Conservation (phyloP, 2,888 invertebrate species). For the Cynaeus angustus region DNA sequence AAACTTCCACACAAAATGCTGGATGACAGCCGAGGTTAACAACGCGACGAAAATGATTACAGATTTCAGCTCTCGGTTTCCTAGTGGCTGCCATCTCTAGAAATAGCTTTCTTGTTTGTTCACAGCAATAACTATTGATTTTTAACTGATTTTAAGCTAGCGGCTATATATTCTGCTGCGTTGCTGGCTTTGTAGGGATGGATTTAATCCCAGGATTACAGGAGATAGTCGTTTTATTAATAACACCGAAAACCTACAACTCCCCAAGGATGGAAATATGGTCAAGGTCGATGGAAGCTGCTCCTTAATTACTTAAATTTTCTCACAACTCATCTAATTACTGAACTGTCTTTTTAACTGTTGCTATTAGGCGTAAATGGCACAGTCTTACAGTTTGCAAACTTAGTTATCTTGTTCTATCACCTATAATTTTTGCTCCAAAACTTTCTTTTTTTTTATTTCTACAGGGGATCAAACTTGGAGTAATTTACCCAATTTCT, state of each 20-base stretch:
- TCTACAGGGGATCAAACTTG: constrained; percentile 5
- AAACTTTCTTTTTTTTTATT: not conserved
- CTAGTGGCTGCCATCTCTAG: constrained; percentile 28
- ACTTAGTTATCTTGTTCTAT: constrained; percentile 4
- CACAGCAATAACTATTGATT: constrained; percentile 39
- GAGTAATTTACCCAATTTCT: not conserved
- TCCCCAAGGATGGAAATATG: not conserved
- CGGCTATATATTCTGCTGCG: constrained; percentile 21
- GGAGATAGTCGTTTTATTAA: constrained; percentile 10
- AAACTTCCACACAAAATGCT: constrained; percentile 23
- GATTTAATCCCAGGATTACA: constrained; percentile 18
- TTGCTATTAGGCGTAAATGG: not conserved
- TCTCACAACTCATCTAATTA: not conserved
- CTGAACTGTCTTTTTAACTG: constrained; percentile 1
- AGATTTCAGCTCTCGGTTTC: constrained; percentile 25
- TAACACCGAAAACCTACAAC: not conserved
- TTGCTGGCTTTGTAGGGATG: constrained; percentile 16
- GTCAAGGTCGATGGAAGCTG: not conserved
- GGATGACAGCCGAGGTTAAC: constrained; percentile 1
- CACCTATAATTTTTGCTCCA: constrained; percentile 4
- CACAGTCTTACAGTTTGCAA: not conserved
- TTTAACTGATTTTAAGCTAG: constrained; percentile 33
- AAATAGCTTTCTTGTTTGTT: constrained; percentile 42
- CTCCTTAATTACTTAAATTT: too few relatives aligned
- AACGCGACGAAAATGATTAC: constrained; percentile 25